Evolutionary conservation across 1,140 invertebrate species (phyloP), one percentile per base, ranked within the genome.

Genomic region (Drosophila melanogaster): DNA sequence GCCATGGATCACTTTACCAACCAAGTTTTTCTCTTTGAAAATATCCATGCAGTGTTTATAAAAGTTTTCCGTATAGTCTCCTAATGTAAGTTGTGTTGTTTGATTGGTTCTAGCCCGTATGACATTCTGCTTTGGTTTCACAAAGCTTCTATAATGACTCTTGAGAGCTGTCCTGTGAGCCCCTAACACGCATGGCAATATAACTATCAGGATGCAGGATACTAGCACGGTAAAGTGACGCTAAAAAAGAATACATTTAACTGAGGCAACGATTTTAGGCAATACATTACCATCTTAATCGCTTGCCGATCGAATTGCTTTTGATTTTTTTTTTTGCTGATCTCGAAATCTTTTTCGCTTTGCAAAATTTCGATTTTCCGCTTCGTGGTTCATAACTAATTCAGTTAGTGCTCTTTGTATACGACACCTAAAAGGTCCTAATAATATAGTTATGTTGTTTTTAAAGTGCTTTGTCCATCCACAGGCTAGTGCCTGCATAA

Each of bases 11-110:
- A 79, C n/a, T 4, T 26, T 3, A 2, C 15, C 19, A 7, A 24
- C 30, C 2, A 75, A 24, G 2, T 26, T 7, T 4, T 40, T 15
- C 11, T 50, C 14, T 11, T 15, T 19, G 3, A 61, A 60, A 17
- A 69, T 57, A 1, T 33, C 12, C 0, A 11, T 0, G 33, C 73
- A 76, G 19, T 56, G 10, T 2, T 19, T 15, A n/a, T 59, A 74
- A 12, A 59, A 65, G 2, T 6, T 7, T 8, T 30, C 26, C 3
- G 17, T 3, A 3, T 0, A 6, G 12, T 24, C 26, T 10, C 56
- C 59, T 2, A 24, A 38, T n/a, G 24, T 10, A 24, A 24, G 47
- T 8, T 47, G 14, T 10, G 11, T 33, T 35, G 2, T 26, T 40
- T 57, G 11, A 37, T 47, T 47, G 3, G 56, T 58, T 53, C 37